Evolutionary conservation across 2,797 vertebrate species (phyloP), one percentile per base, ranked within the genome.

Genomic region (Echeneis naucrates): DNA sequence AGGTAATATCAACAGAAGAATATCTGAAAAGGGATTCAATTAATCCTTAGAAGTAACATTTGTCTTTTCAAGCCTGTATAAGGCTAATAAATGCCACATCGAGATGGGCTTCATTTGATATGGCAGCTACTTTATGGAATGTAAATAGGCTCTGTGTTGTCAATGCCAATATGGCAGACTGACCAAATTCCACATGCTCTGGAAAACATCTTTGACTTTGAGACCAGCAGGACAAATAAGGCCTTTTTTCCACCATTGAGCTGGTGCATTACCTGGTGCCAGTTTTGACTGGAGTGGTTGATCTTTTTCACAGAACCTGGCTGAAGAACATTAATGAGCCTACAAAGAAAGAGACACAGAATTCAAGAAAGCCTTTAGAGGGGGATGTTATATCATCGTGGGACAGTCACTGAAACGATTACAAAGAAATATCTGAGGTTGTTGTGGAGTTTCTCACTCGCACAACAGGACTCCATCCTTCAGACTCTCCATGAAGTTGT

Each of bases 241-340:
- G 24, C 7, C 35, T 12, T 44, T 26, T 72, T 70, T 44, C 33
- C 27, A 30, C 51, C 45, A 19, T 0, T 12, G 72, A 52, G 64
- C 47, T 38, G 57, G n/a, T 53, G 10, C 16, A 9, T 84, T 85
- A 97, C 96, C 96, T 97, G 95, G 85, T 96, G 96, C 96, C 96
- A 97, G 72, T 97, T 97, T 79, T 97, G 97, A 84, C 82, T 91
- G 3, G 97, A 97, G 32, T 89, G 92, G n/a, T 95, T 98, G 80
- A 98, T 93, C 88, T 95, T 98, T 77, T 70, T 96, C 88, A 98
- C 95, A 0, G 97, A 97, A 42, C 97, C 97, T 0, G 97, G 97
- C 81, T 96, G 95, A 8, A 99, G 96, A 45, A 93, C 95, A 71
- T 99, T 99, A 78, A 99, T 97, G 69, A 99, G 95, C 62, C 97